Base-by-base conservation (phyloP, 2,888 invertebrate genomes). In the Peribatodes rhomboidaria region DNA sequence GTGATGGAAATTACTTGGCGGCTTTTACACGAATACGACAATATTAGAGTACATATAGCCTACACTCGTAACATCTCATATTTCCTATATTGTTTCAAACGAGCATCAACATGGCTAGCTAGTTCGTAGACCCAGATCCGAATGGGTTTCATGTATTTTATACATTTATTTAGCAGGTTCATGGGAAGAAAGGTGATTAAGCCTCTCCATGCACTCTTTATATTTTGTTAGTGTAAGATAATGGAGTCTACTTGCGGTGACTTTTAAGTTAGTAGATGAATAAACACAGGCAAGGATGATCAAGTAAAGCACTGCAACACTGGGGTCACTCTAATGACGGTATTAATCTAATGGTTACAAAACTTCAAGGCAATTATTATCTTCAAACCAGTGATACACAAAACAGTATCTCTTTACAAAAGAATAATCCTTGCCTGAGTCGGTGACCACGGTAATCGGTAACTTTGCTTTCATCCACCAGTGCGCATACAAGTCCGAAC, bases 401-500 rank as follows among this genome's bases (percentile, higher is more conserved):
- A 90, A 88, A 89, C 89, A 92, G 92, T 90, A 88, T 90, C 83
- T 88, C 92, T 92, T 92, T 91, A 92, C 92, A 92, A 92, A 92
- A 87, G 87, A 94, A 83, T 94, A 86, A 85, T 95, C 91, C 88
- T 95, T 94, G 87, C 94, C 95, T 85, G 94, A 92, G 92, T 93
- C 91, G 89, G 86, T 91, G 92, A 93, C 91, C 88, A 95, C 94
- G 78, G 93, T 94, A 74, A 94, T 94, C 71, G 97, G 97, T 84
- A 97, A 94, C 83, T 96, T 96, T 84, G 97, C 97, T 94, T 98
- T 98, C 94, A 97, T 96, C 97, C 97, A 98, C 98, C 98, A 98
- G 93, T 98, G 98, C 70, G 97, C 97, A 88, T 98, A 98, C 88
- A 98, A 94, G 81, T 97, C 97, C 52, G 97, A 97, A 66, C 96